Conservation (phyloP, 2,888 invertebrate genomes). For the Heteromurus nitidus region DNA sequence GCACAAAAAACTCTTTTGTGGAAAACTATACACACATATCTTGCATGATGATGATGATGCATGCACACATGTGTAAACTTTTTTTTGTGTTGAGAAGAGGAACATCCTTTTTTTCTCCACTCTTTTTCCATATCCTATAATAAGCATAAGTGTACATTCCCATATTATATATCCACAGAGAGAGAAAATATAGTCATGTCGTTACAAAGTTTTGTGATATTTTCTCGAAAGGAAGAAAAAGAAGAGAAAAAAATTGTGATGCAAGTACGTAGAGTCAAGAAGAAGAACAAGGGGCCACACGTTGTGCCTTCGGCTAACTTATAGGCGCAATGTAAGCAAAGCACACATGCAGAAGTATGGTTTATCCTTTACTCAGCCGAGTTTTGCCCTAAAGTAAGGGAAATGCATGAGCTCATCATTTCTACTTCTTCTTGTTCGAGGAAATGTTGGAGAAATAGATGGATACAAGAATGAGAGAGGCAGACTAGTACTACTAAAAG, state of each 20-base stretch:
- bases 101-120: slow-evolving; percentile 1
- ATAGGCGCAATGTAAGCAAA: too few species aligned
- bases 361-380: slow-evolving; percentile 20
- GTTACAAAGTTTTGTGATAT: slow-evolving; percentile 51
- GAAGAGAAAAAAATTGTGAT: slow-evolving; percentile 47
- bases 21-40: slow-evolving; percentile 2
- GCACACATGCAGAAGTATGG: background rate
- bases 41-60: slow-evolving; percentile 6
- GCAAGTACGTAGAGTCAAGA: slow-evolving; percentile 55
- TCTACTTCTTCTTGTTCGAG: slow-evolving; percentile 42
- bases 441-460: slow-evolving; percentile 42
- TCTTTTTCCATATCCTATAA: background rate
- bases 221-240: slow-evolving; percentile 26
- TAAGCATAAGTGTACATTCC: background rate
- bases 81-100: background rate
- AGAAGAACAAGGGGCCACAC: background rate
- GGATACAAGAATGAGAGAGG: slow-evolving; percentile 28
- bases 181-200: slow-evolving; percentile 7
- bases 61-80: slow-evolving; percentile 33
- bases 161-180: background rate
- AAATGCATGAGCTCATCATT: slow-evolving; percentile 60
- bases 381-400: slow-evolving; percentile 43
- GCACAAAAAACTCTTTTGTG: slow-evolving; percentile 13
- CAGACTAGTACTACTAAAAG: slow-evolving; percentile 12
- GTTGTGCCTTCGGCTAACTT: background rate